Evolutionary conservation across 1,140 invertebrate species (phyloP), one percentile per base, ranked within the genome.

Genomic region (Palaemon carinicauda): DNA sequence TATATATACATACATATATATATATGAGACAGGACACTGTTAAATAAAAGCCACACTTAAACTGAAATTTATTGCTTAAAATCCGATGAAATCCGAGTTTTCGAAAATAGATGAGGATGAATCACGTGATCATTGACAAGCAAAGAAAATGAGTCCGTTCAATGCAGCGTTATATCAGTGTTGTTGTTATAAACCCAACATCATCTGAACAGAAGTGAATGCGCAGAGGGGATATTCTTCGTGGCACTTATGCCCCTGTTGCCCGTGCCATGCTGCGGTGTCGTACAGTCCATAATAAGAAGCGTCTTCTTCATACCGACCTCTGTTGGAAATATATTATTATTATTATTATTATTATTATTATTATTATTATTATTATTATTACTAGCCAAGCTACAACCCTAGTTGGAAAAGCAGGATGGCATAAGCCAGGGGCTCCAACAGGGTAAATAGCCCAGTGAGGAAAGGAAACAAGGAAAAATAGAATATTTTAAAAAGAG

Each of bases 221-320:
- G n/a, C 21, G n/a, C 84, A 86, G n/a, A 77, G 77, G 21, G 83
- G 77, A 69, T 73, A 86, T 9, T 73, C 65, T 52, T 80, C 73
- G 60, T 80, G 65, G 51, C 83, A 86, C 21, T 77, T 60, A 69
- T 79, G 71, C 4, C 84, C 84, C 33, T 56, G 1, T 65, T 86
- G 84, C 7, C 77, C 84, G 65, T 86, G 84, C 77, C 77, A 80
- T 12, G 80, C 84, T 27, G 84, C 84, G 24, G 80, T 80, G 84
- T 86, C 84, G 65, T 86, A 86, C 56, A 33, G 50, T 12, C 84
- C 77, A 77, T 80, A 86, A 78, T 53, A 80, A 24, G 77, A 73
- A 51, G 56, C 75, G 60, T 74, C 77, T n/a, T 65, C 80, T 19
- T 86, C 84, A 15, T 86, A 52, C 15, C 56, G 84, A 52, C 84